phyloP scores from a whole-genome alignment of 2,797 vertebrate species.

The Cebuella pygmaea region DNA sequence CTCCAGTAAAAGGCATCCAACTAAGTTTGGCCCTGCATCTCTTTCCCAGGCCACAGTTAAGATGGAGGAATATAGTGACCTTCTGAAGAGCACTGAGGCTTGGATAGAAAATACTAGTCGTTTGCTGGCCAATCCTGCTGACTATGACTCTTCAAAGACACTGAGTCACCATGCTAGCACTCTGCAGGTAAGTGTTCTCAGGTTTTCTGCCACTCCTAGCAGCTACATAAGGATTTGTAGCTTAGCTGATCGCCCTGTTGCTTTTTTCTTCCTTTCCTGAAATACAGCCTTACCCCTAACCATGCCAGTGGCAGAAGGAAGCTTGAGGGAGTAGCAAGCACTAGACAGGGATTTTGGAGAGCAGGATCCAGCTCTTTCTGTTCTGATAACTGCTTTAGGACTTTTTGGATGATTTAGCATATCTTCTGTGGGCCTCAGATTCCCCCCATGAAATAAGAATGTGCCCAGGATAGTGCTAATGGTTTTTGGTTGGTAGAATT shows the following conservation, averaged over 20 bases:
- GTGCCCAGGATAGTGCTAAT: not conserved
- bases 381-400: not conserved
- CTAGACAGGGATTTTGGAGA: not conserved
- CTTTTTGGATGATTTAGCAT: not conserved
- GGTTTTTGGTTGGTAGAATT: not conserved
- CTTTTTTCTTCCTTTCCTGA: not conserved
- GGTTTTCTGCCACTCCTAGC: not conserved
- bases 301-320: not conserved
- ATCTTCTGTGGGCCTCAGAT: not conserved
- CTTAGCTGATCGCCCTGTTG: accelerated
- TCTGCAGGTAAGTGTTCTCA: constrained; percentile 88
- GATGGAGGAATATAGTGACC: constrained; percentile 93
- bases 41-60: constrained; percentile 88
- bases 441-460: not conserved
- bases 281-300: not conserved
- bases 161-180: constrained; percentile 87
- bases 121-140: constrained; percentile 88
- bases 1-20: not conserved
- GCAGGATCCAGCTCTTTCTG: not conserved
- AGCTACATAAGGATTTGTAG: no score
- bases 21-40: not conserved
- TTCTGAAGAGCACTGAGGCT: constrained; percentile 87
- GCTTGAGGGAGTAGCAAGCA: not conserved
- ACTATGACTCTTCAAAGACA: constrained; percentile 88
- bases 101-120: constrained; percentile 91